Evolutionary conservation across 2,113 vertebrate genomes (phyloP).

Genomic region (Aptenodytes forsteri): DNA sequence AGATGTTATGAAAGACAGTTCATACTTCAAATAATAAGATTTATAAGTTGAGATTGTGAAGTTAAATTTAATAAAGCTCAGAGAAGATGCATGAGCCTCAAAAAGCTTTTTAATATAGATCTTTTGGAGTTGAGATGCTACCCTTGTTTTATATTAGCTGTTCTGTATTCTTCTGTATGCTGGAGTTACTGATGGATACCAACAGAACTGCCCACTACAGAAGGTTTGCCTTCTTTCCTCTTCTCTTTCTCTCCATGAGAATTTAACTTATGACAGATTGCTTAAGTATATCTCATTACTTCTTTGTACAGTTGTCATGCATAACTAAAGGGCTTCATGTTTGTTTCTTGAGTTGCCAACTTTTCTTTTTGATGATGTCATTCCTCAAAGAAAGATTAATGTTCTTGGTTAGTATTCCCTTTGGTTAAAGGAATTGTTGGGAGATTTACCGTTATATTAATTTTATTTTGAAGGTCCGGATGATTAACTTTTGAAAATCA

Average conservation of each 20-base stretch:
- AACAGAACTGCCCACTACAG: neutral
- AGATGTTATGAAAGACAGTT: slow-evolving; percentile 49
- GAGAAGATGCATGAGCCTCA: slow-evolving; percentile 1
- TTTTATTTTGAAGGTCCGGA: neutral
- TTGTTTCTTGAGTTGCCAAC: neutral
- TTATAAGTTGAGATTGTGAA: slow-evolving; percentile 18
- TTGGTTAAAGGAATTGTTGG: neutral
- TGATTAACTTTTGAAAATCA: neutral
- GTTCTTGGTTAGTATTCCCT: neutral
- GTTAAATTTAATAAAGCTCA: slow-evolving; percentile 44
- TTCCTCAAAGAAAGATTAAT: neutral
- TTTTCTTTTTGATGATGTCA: neutral
- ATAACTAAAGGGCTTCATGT: neutral
- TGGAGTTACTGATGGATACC: neutral
- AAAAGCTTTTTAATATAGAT: slow-evolving; percentile 9
- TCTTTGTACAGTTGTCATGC: neutral
- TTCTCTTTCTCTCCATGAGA: neutral
- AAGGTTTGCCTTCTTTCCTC: neutral
- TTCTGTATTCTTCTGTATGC: neutral
- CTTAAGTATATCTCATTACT: neutral
- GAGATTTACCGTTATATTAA: neutral
- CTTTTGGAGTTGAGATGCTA: neutral
- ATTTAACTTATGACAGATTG: neutral
- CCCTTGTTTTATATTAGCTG: neutral
- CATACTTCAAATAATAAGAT: slow-evolving; percentile 35